Evolutionary conservation across 2,888 invertebrate genomes (phyloP).

Genomic region (Lasioglossum zephyrum): DNA sequence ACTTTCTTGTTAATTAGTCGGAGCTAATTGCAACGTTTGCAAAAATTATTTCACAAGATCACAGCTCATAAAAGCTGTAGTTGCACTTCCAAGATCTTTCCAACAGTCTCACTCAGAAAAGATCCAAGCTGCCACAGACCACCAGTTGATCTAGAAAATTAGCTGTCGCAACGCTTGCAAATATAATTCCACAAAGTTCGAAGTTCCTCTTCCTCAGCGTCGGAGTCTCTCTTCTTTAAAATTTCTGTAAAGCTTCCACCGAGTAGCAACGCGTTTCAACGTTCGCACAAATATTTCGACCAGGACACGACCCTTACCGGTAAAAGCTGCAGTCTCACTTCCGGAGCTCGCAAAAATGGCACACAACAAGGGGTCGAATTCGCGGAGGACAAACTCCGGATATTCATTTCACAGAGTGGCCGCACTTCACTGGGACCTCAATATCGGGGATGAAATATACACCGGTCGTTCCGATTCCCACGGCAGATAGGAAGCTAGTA

Average conservation of each 20-base stretch:
- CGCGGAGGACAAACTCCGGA: neutral
- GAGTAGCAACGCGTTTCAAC: neutral
- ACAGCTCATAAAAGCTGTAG: no score
- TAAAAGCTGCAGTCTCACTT: neutral
- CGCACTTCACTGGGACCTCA: neutral
- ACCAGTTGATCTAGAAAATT: neutral
- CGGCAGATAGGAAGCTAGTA: neutral
- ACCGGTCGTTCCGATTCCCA: neutral
- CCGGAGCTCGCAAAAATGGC: neutral
- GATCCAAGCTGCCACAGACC: neutral
- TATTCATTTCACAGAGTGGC: neutral
- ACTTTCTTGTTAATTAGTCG: no score
- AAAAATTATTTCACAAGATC: neutral
- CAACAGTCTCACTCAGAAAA: neutral
- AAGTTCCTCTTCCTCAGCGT: no score
- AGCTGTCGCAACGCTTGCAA: neutral
- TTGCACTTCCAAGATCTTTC: no score
- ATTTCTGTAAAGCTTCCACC: no score
- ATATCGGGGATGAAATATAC: neutral
- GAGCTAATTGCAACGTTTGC: neutral
- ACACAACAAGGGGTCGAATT: neutral
- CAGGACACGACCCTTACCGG: neutral
- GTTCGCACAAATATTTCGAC: neutral
- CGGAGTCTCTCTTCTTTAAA: neutral
- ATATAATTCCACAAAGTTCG: neutral